These are phyloP conservation scores for Megaceryle torquata DNA, from an alignment of 2,113 vertebrate genomes.

Conservation along the genomic window DNA sequence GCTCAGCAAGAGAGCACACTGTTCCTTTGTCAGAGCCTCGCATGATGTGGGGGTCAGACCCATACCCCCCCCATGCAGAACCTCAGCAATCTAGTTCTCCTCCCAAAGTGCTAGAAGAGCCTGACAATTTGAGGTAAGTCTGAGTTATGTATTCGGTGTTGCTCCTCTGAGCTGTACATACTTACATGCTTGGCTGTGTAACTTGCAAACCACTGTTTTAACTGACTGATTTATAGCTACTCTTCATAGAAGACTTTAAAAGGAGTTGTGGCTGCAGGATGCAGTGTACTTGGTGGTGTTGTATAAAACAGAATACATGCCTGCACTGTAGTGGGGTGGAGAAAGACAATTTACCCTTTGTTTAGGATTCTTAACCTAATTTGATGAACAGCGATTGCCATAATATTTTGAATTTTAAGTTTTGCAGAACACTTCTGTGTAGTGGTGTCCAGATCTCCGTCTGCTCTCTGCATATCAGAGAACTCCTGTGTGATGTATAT, in stretches of 20 bases:
- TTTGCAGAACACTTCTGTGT: accelerated
- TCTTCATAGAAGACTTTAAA: not conserved
- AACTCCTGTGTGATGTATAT: not conserved
- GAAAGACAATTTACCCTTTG: not conserved
- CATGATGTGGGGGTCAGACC: constrained; percentile 92
- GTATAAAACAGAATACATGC: not conserved
- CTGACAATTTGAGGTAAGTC: constrained; percentile 82
- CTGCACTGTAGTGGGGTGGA: not conserved
- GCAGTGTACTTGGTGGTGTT: not conserved
- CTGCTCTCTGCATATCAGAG: not conserved
- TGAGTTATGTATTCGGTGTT: not conserved
- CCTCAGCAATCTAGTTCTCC: constrained; percentile 79
- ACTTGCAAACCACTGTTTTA: not conserved
- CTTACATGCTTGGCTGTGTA: not conserved
- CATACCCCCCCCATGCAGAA: constrained; percentile 85
- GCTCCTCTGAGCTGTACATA: accelerated
- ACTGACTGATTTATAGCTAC: not conserved
- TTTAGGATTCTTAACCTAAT: not conserved
- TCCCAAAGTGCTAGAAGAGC: constrained; percentile 83
- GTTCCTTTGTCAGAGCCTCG: constrained; percentile 85
- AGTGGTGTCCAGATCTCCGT: not conserved
- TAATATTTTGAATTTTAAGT: not conserved
- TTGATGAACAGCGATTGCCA: not conserved
- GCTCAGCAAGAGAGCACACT: constrained; percentile 86
- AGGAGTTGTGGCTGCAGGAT: not conserved